A percentile compares a stretch with the other conserved stretches of the same genome.
Conservation (phyloP, 2,888 invertebrate species). For the Campoplex nolae region DNA sequence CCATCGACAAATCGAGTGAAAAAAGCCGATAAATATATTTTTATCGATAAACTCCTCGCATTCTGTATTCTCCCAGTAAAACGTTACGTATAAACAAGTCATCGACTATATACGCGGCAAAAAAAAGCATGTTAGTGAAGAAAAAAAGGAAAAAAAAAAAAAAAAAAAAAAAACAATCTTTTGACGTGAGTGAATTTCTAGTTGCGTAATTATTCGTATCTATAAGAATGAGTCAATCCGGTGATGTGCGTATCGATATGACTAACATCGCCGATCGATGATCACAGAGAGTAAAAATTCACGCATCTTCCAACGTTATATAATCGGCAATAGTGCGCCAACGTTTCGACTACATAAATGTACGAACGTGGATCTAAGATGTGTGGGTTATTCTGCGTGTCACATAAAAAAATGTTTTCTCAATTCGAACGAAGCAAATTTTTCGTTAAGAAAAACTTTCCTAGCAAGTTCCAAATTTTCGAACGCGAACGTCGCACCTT, state of each 20-base stretch:
- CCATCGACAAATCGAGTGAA: conserved; percentile 9
- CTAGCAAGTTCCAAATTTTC: neutral
- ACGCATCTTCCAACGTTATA: conserved; percentile 23
- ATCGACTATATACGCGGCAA: conserved; percentile 4
- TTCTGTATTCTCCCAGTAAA: neutral
- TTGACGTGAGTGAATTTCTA: conserved; percentile 31
- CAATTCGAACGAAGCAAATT: neutral
- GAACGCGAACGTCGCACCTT: neutral
- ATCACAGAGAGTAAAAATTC: conserved; percentile 50
- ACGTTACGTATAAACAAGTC: neutral
- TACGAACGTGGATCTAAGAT: neutral
- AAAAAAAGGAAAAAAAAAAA: conserved; percentile 13
- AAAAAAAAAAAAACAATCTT: conserved; percentile 27
- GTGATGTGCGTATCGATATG: conserved; percentile 50
- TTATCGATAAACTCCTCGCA: conserved; percentile 15
- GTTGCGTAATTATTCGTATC: conserved; percentile 61
- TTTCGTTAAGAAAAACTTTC: neutral
- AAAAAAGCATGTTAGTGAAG: neutral
- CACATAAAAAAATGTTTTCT: neutral
- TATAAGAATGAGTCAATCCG: conserved; percentile 55
- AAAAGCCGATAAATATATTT: neutral
- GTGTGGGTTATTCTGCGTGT: neutral
- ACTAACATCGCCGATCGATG: conserved; percentile 56
- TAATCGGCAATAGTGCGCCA: neutral
- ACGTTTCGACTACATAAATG: neutral